Evolutionary conservation across 2,888 invertebrate genomes (phyloP).

Genomic region (Drosophila subsilvestris): DNA sequence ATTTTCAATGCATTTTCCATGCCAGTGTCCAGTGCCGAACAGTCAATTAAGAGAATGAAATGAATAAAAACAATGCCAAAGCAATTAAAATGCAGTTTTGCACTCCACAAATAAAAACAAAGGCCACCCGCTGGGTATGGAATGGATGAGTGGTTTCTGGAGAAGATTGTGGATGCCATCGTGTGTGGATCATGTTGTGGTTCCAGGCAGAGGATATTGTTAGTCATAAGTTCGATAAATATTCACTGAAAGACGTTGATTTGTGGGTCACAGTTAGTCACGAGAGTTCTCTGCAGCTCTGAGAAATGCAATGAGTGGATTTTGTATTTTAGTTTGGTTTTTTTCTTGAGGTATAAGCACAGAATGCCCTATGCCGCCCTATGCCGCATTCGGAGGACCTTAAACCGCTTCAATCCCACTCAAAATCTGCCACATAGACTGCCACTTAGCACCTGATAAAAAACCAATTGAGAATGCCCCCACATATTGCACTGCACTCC

Average conservation of each 20-base stretch:
- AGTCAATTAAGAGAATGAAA: conserved; percentile 27
- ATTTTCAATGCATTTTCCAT: conserved; percentile 40
- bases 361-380: neutral
- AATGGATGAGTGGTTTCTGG: neutral
- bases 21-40: neutral
- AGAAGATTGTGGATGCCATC: neutral
- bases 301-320: neutral
- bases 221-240: neutral
- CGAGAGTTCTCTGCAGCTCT: neutral
- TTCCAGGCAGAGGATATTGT: neutral
- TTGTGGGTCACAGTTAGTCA: neutral
- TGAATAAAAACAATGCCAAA: conserved; percentile 46
- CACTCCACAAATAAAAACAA: conserved; percentile 7
- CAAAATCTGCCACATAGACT: neutral
- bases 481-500: conserved; percentile 12
- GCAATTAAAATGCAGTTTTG: conserved; percentile 43
- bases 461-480: conserved; percentile 30
- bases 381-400: neutral
- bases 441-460: conserved; percentile 47
- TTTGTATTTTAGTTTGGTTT: neutral
- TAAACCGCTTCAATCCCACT: neutral
- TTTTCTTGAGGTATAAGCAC: too few relatives aligned
- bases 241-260: neutral
- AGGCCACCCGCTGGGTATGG: neutral
- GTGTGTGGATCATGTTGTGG: too few relatives aligned